phyloP scores from a whole-genome alignment of 2,797 vertebrate genomes.

The Numenius phaeopus region DNA sequence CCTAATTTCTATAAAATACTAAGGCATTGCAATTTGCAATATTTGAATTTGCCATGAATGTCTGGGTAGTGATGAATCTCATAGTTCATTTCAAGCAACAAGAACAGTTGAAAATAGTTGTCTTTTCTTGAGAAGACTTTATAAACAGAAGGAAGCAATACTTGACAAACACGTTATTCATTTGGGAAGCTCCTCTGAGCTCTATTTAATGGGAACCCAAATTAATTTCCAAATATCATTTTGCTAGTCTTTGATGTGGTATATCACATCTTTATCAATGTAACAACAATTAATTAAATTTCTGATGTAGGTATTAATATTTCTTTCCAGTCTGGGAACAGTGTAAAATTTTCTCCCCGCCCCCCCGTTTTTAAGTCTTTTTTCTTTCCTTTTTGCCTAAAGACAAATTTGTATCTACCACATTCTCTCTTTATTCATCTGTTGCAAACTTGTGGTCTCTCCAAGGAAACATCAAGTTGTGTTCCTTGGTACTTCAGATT shows the following conservation, averaged over 20 bases:
- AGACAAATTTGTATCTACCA: conserved; percentile 50
- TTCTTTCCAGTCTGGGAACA: conserved; percentile 7
- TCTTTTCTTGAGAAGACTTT: conserved; percentile 28
- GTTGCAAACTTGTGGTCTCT: conserved; percentile 43
- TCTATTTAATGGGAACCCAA: conserved; percentile 60
- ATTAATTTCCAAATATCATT: conserved; percentile 66
- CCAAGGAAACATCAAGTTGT: conserved; percentile 58
- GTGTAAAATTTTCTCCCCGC: neutral
- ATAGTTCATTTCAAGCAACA: neutral
- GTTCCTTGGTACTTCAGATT: conserved; percentile 54
- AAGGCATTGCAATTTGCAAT: neutral
- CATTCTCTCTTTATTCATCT: conserved; percentile 37
- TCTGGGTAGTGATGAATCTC: neutral
- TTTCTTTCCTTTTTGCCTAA: conserved; percentile 45
- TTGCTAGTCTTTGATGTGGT: conserved; percentile 61
- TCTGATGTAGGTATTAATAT: conserved; percentile 29
- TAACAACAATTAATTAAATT: conserved; percentile 66
- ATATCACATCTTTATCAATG: conserved; percentile 67
- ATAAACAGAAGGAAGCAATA: conserved; percentile 45
- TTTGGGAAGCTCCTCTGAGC: conserved; percentile 51
- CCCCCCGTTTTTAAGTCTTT: neutral
- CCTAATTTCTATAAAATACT: neutral
- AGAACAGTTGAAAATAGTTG: conserved; percentile 15
- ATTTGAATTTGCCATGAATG: neutral
- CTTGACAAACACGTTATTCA: conserved; percentile 50